These are phyloP conservation scores for Megalopta genalis DNA, from an alignment of 1,140 invertebrate genomes.

Conservation along the genomic window DNA sequence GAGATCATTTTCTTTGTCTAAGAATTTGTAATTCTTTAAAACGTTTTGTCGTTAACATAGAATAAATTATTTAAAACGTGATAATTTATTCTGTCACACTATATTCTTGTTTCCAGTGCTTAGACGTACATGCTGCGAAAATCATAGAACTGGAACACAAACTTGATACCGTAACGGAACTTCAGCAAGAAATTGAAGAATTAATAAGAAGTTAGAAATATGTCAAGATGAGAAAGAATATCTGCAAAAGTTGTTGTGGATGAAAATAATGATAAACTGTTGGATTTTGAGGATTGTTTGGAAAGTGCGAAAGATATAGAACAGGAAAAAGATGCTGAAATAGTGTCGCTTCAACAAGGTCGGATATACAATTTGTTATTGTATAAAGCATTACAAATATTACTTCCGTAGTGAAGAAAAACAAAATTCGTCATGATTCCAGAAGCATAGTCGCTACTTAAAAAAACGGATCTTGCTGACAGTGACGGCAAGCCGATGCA, in stretches of 20 bases:
- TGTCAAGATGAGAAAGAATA: constrained; percentile 43
- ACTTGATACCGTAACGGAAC: constrained; percentile 14
- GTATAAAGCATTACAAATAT: no score
- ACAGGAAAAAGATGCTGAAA: constrained; percentile 51
- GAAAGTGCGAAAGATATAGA: constrained; percentile 21
- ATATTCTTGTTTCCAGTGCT: constrained; percentile 15
- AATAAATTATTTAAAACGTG: background rate
- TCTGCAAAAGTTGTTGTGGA: constrained; percentile 27
- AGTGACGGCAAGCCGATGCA: constrained; percentile 58
- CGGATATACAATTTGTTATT: background rate
- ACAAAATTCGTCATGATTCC: constrained; percentile 40
- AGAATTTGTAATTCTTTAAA: no score
- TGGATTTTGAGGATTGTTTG: constrained; percentile 28
- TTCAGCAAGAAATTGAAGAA: constrained; percentile 30
- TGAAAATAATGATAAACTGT: constrained; percentile 34
- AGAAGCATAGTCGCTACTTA: background rate
- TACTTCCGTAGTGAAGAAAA: background rate
- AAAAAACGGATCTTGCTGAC: background rate
- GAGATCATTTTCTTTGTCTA: no score
- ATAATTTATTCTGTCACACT: background rate
- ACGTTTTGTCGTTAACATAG: background rate
- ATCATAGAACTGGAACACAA: constrained; percentile 29
- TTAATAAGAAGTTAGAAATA: constrained; percentile 39
- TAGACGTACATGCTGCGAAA: constrained; percentile 28
- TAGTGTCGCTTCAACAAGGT: constrained; percentile 50